Base-by-base conservation (phyloP, 1,140 invertebrate species). In the Drosophila mauritiana region DNA sequence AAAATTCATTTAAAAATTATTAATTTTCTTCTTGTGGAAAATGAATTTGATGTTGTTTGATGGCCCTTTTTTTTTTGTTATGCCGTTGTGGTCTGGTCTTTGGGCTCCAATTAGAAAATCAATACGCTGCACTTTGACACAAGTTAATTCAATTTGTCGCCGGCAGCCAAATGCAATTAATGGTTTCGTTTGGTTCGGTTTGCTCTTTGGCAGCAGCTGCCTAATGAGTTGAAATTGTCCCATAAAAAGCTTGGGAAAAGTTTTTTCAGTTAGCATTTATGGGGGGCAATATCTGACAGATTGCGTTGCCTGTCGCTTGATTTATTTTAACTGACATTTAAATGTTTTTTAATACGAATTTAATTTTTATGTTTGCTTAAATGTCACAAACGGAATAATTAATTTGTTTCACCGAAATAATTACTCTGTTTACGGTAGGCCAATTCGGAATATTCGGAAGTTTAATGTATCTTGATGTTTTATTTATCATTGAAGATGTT, bases 61-160 rank as follows among this genome's bases (percentile, higher is more conserved):
- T 81, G 67, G 65, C 59, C 52, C 34, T 46, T 48, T 27, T 36
- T 56, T 45, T 34, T 11, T 34, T 58, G 27, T 8, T 8, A 31
- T 34, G 72, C 59, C 46, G 63, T 69, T 73, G 48, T 53, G 52
- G 72, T 49, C 22, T 48, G 42, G 17, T 43, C 42, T 15, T 52
- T 61, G 67, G 56, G 73, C 58, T 31, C 73, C 81, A 85, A 86
- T 85, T 85, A 85, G 78, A 85, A 85, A 85, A 86, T 85, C 82
- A 85, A 85, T 85, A 82, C 76, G 74, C 62, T 72, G 78, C 81
- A 85, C 81, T 85, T 74, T 85, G 81, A 77, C 78, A 85, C 79
- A 86, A 86, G 42, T 81, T 81, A 82, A 85, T 85, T 85, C 65
- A 85, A 86, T 85, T 85, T 85, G 56, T 75, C 55, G 65, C 54